A percentile compares a stretch with the other conserved stretches of the same genome.
Conservation (phyloP, 2,797 vertebrate genomes). For the Ptychadena robeensis region DNA sequence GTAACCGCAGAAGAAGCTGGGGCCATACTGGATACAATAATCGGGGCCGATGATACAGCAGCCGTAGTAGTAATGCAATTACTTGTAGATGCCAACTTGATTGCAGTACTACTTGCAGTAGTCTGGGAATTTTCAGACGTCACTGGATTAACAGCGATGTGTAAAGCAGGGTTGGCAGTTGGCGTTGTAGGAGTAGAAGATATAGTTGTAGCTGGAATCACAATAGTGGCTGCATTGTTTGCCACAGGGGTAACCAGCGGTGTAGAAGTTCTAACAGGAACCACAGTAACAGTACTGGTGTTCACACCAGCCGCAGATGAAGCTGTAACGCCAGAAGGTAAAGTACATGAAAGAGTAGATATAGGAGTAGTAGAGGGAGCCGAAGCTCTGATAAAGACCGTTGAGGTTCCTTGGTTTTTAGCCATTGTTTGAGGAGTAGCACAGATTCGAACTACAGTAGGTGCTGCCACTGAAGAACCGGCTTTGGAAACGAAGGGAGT, state of each 20-base stretch:
- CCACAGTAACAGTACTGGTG: constrained; percentile 1
- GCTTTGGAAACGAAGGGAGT: constrained; percentile 67
- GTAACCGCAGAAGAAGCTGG: neutral
- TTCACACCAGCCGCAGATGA: neutral
- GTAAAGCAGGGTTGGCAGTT: neutral
- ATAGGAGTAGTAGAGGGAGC: neutral
- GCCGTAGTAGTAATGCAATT: constrained; percentile 9
- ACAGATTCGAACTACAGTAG: constrained; percentile 50
- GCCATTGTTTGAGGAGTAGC: constrained; percentile 12
- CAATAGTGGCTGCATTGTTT: neutral
- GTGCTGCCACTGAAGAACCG: constrained; percentile 14
- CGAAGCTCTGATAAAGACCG: constrained; percentile 43
- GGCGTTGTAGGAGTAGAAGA: neutral
- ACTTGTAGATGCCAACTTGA: constrained; percentile 25
- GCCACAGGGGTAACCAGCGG: constrained; percentile 36
- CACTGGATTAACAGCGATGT: constrained; percentile 2
- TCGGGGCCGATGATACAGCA: neutral
- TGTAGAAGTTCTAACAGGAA: constrained; percentile 31
- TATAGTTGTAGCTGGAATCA: constrained; percentile 32
- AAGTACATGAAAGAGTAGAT: neutral
- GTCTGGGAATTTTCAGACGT: constrained; percentile 2
- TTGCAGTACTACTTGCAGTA: neutral
- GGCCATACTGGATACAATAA: constrained; percentile 16
- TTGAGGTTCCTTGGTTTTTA: constrained; percentile 6
- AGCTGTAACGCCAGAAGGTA: neutral